phyloP scores from a whole-genome alignment of 1,140 invertebrate species.

The Sycobia sp. region DNA sequence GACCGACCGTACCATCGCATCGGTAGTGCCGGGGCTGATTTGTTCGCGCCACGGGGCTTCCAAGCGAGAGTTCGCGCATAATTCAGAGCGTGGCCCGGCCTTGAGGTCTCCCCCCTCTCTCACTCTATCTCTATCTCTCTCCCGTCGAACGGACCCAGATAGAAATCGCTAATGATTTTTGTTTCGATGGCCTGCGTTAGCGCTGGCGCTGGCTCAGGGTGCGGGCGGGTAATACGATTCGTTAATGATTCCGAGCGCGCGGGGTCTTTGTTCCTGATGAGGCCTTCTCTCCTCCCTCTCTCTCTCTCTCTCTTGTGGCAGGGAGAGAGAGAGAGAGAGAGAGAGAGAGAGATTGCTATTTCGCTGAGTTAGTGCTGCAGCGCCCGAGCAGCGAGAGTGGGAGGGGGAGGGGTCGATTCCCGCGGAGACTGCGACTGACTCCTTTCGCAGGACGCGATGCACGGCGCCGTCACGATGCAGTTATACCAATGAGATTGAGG shows the following conservation, averaged over 20 bases:
- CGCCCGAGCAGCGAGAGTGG: too few species aligned
- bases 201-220: constrained; percentile 35
- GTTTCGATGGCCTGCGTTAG: constrained; percentile 50
- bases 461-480: neutral
- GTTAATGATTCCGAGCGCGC: constrained; percentile 61
- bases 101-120: constrained; percentile 40
- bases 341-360: neutral
- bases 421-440: too few species aligned
- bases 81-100: constrained; percentile 52
- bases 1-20: too few species aligned
- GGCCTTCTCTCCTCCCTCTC: too few species aligned
- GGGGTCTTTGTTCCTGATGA: too few species aligned
- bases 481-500: too few species aligned
- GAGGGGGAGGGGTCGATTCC: too few species aligned
- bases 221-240: constrained; percentile 58
- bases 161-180: constrained; percentile 62
- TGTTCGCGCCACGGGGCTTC: constrained; percentile 58
- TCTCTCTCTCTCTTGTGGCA: too few species aligned
- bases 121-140: constrained; percentile 3
- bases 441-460: too few species aligned
- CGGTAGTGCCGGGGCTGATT: constrained; percentile 52
- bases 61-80: constrained; percentile 60
- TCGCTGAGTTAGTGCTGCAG: neutral
- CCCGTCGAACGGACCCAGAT: constrained; percentile 54
- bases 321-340: neutral